A percentile compares a stretch with the other conserved stretches of the same genome.
Evolutionary conservation across 2,888 invertebrate genomes (phyloP).

Genomic region (Phalera bucephala): DNA sequence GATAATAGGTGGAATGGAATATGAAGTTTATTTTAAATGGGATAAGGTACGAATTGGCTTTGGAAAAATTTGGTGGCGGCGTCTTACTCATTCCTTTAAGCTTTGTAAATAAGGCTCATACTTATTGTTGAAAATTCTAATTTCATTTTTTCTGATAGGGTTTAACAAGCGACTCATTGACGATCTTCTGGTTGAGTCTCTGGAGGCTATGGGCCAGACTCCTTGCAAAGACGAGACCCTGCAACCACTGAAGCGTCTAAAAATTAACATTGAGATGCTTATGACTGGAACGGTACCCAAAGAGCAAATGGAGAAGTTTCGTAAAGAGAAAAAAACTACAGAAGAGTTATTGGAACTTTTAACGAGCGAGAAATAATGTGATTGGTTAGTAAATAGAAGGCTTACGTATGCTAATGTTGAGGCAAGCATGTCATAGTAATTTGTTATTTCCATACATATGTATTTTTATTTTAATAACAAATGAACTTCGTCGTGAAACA

Average conservation of each 20-base stretch:
- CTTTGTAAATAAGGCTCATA: constrained; percentile 35
- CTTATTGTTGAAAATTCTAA: constrained; percentile 21
- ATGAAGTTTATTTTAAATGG: constrained; percentile 30
- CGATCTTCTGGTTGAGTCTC: constrained; percentile 90
- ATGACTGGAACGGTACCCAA: constrained; percentile 92
- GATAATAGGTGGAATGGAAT: constrained; percentile 24
- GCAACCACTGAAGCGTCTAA: constrained; percentile 85
- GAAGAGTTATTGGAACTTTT: constrained; percentile 91
- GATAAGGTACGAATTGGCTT: constrained; percentile 28
- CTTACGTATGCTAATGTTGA: not conserved
- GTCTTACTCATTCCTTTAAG: constrained; percentile 20
- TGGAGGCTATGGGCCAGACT: constrained; percentile 88
- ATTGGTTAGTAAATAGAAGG: constrained; percentile 4
- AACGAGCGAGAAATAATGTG: constrained; percentile 67
- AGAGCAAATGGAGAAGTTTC: constrained; percentile 89
- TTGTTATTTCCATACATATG: too few relatives aligned
- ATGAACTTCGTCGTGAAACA: too few relatives aligned
- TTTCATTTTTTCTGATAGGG: constrained; percentile 49
- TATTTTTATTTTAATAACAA: too few relatives aligned
- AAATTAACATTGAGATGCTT: constrained; percentile 89
- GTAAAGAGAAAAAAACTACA: constrained; percentile 87
- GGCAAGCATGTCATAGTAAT: too few relatives aligned
- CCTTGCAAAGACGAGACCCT: constrained; percentile 84
- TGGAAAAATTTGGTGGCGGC: constrained; percentile 35
- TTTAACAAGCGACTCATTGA: constrained; percentile 89